Percentiles rank a stretch among this genome's conserved stretches.
Conservation (phyloP, 2,113 vertebrate genomes). For the Chauna torquata region DNA sequence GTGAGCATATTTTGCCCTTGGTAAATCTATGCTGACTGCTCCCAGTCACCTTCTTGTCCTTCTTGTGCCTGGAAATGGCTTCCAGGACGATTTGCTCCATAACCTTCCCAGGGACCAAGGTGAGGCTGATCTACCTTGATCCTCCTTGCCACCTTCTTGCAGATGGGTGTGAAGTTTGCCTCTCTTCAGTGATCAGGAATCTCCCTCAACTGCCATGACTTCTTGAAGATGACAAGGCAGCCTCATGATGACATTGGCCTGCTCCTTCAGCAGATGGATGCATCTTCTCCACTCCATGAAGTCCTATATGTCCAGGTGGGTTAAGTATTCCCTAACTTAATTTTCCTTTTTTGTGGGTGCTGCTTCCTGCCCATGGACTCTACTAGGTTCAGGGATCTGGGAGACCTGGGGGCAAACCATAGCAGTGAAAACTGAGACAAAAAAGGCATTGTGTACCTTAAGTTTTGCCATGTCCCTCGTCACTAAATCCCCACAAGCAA, state of each 20-base stretch:
- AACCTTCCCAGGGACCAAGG: not conserved
- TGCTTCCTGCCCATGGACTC: not conserved
- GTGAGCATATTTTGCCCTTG: not conserved
- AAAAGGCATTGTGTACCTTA: not conserved
- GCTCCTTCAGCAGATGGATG: not conserved
- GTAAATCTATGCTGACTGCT: not conserved
- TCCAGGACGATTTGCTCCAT: not conserved
- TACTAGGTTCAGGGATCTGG: not conserved
- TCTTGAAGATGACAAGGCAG: not conserved
- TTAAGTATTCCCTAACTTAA: not conserved
- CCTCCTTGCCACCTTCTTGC: not conserved
- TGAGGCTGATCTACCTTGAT: not conserved
- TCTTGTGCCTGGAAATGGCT: not conserved
- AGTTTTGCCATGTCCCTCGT: not conserved
- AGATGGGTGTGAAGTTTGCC: not conserved
- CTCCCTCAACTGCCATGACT: not conserved
- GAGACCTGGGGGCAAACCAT: not conserved
- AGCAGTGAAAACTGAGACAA: not conserved
- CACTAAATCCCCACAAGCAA: not conserved
- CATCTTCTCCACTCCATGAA: not conserved
- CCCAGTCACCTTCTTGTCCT: not conserved
- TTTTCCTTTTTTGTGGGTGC: not conserved
- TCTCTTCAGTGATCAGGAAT: not conserved
- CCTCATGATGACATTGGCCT: fast-evolving
- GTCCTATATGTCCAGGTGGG: not conserved